Conservation (phyloP, 1,140 invertebrate genomes). For the Apis mellifera region Amel_HAv3.1 CM009941.2:3869501-3870000, state of each 20-base stretch:
- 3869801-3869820: background rate
- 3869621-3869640: background rate
- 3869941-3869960: no score
- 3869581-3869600: no score
- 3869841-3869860: background rate
- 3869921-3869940: background rate
- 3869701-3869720: no score
- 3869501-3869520: background rate
- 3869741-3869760: background rate
- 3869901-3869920: background rate
- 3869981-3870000: no score
- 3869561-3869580: rapidly evolving
- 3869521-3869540: background rate
- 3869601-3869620: background rate
- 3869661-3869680: background rate
- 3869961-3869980: background rate
- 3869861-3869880: no score
- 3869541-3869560: no score
- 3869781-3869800: background rate
- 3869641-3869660: background rate
- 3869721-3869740: background rate
- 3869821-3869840: background rate
- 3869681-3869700: background rate
- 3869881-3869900: no score
- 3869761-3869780: no score